Percentiles rank a stretch among this genome's conserved stretches.
These are phyloP conservation scores for Latrodectus hesperus DNA, from an alignment of 2,888 invertebrate species.

Conservation along the genomic window DNA sequence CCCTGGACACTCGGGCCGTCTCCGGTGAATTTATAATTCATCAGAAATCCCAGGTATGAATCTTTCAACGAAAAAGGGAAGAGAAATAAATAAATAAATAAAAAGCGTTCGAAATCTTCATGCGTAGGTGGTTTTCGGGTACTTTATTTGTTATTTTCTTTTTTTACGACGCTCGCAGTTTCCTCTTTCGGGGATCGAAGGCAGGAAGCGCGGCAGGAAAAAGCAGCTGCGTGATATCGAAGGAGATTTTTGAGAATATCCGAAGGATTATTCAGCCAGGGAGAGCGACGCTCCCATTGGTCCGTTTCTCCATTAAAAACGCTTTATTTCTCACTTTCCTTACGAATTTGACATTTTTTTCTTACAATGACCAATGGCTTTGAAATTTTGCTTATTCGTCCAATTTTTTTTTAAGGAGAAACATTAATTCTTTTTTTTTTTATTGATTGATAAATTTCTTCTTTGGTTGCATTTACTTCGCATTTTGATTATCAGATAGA, in stretches of 20 bases:
- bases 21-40: too few relatives aligned
- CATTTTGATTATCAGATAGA: too few relatives aligned
- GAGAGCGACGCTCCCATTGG: neutral
- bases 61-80: constrained; percentile 1
- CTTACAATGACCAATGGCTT: too few relatives aligned
- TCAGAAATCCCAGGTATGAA: neutral
- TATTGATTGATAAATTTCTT: too few relatives aligned
- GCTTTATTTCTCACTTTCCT: neutral
- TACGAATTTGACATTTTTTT: too few relatives aligned
- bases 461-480: too few relatives aligned
- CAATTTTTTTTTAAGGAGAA: too few relatives aligned
- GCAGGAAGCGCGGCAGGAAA: constrained; percentile 35
- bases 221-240: constrained; percentile 29
- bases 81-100: constrained; percentile 14
- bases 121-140: constrained; percentile 63
- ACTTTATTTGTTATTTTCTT: constrained; percentile 34
- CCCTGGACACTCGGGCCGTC: too few relatives aligned
- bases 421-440: too few relatives aligned
- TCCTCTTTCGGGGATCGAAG: constrained; percentile 49
- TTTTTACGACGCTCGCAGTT: constrained; percentile 37
- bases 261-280: neutral
- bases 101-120: constrained; percentile 54
- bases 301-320: neutral
- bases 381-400: too few relatives aligned
- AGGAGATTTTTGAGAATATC: too few relatives aligned